Conservation (phyloP, 2,113 vertebrate genomes). For the Sula dactylatra region DNA sequence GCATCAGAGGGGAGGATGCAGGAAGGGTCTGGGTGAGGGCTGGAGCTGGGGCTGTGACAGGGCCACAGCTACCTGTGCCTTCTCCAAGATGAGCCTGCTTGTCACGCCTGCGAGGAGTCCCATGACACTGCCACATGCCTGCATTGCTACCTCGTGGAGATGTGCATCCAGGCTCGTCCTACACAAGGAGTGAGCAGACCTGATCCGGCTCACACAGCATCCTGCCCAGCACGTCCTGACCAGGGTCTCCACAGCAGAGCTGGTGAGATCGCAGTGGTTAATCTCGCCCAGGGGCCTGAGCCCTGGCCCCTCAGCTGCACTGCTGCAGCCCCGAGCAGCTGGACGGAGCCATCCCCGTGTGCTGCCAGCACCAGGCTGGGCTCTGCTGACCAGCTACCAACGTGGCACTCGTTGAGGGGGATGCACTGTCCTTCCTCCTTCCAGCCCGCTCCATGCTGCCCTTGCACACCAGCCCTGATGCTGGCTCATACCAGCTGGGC, state of each 20-base stretch:
- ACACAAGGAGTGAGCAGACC: accelerated
- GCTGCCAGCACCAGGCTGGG: not conserved
- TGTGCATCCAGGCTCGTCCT: accelerated
- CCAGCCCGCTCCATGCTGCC: accelerated
- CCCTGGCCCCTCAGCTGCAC: accelerated
- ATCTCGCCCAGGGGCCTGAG: too few relatives aligned
- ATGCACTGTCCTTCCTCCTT: not conserved
- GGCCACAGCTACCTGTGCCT: not conserved
- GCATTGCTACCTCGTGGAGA: accelerated
- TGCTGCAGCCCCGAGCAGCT: not conserved
- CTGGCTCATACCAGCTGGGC: not conserved
- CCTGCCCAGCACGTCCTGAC: not conserved
- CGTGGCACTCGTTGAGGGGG: accelerated
- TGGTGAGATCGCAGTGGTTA: accelerated
- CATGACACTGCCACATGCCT: accelerated
- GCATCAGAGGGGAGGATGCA: accelerated
- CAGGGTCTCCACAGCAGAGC: not conserved
- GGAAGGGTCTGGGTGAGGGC: not conserved
- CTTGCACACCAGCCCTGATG: accelerated
- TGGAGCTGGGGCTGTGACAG: not conserved
- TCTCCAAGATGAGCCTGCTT: accelerated
- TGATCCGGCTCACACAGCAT: accelerated
- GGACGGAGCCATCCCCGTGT: accelerated
- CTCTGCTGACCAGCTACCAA: accelerated
- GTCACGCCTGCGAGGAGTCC: not conserved